phyloP scores from a whole-genome alignment of 2,797 vertebrate species.

The Phyllotis vaccarum region DNA sequence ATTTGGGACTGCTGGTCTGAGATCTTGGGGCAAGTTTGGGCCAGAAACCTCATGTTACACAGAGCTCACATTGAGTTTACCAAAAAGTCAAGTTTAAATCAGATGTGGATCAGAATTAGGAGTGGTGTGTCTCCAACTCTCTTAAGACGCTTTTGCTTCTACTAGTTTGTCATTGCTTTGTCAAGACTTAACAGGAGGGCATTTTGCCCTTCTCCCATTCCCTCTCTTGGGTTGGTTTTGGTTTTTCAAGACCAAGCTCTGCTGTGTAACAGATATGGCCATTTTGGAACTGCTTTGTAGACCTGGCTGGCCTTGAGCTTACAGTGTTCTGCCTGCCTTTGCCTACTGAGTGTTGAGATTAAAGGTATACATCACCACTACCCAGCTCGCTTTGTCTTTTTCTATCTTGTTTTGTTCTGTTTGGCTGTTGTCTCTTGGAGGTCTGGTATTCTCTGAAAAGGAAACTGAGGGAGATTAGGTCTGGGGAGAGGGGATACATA shows the following conservation, averaged over 20 bases:
- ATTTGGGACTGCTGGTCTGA: too few relatives aligned
- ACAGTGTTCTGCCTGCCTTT: background rate
- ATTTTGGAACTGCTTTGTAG: background rate
- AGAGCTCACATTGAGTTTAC: background rate
- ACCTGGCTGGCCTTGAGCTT: too few relatives aligned
- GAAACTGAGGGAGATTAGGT: too few relatives aligned
- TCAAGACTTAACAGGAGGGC: background rate
- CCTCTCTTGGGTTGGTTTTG: background rate
- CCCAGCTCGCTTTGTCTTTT: too few relatives aligned
- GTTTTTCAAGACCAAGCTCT: background rate
- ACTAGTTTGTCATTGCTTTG: background rate
- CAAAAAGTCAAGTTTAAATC: background rate
- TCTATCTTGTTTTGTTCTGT: too few relatives aligned
- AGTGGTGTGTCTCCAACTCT: background rate
- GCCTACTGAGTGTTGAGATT: too few relatives aligned
- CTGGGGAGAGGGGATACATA: too few relatives aligned
- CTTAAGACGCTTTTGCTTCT: background rate
- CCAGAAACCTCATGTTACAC: too few relatives aligned
- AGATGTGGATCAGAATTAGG: background rate
- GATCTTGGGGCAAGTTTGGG: too few relatives aligned
- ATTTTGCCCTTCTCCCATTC: background rate
- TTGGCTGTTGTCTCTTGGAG: background rate
- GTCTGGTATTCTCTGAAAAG: background rate
- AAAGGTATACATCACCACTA: too few relatives aligned
- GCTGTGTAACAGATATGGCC: background rate